A percentile compares a stretch with the other conserved stretches of the same genome.
Conservation (phyloP, 2,888 invertebrate species). For the Drosophila yooni region DNA sequence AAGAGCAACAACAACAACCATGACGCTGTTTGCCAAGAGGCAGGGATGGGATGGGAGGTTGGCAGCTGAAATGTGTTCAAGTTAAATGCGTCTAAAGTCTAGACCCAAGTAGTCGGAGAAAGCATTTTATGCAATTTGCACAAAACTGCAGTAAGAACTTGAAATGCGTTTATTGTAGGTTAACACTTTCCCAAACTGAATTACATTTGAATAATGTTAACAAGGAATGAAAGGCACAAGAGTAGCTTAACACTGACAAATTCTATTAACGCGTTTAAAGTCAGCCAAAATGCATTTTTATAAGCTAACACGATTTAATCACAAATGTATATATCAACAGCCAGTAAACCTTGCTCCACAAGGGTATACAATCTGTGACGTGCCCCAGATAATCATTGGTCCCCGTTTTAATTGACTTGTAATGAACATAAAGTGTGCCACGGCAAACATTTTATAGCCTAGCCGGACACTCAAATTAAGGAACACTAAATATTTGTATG, state of each 20-base stretch:
- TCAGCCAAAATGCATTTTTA: background rate
- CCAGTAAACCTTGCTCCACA: background rate
- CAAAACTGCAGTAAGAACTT: slow-evolving; percentile 8
- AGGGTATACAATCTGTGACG: background rate
- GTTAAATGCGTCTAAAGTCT: slow-evolving; percentile 33
- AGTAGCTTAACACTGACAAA: background rate
- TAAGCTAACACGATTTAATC: background rate
- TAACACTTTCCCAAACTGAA: slow-evolving; percentile 3
- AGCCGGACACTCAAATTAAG: background rate
- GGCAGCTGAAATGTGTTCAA: slow-evolving; percentile 9
- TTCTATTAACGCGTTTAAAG: background rate
- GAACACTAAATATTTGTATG: too few species aligned
- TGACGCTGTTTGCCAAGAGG: slow-evolving; percentile 17
- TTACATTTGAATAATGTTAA: background rate
- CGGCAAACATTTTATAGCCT: slow-evolving; percentile 3
- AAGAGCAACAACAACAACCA: slow-evolving; percentile 34
- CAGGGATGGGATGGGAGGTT: background rate
- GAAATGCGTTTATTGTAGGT: background rate
- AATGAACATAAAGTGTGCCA: slow-evolving; percentile 1
- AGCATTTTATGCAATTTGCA: slow-evolving; percentile 4
- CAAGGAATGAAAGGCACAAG: background rate
- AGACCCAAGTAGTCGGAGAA: background rate
- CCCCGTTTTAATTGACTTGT: slow-evolving; percentile 2
- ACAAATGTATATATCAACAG: background rate
- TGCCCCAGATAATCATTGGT: background rate